Conservation (phyloP, 2,888 invertebrate genomes). For the Netelia inedita region DNA sequence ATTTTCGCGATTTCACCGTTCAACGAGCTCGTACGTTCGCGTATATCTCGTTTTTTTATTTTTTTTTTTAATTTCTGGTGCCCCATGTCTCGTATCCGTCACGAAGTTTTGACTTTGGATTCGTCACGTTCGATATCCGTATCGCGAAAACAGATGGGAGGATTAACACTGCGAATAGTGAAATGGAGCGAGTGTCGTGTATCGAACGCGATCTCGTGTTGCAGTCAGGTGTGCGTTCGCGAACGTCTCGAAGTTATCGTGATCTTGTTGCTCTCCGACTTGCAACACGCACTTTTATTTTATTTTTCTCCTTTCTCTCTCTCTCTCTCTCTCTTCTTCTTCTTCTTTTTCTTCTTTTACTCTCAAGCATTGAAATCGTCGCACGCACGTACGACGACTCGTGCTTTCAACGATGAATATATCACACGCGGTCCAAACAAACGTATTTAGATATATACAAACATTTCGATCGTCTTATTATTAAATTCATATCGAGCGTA, state of each 20-base stretch:
- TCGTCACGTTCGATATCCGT: conserved; percentile 37
- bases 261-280: conserved; percentile 71
- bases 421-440: too few species aligned
- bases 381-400: background rate
- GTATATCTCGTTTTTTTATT: too few species aligned
- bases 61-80: background rate
- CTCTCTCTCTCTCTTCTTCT: conserved; percentile 11
- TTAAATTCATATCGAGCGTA: too few species aligned
- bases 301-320: conserved; percentile 5
- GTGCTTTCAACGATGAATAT: background rate
- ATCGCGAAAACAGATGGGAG: background rate
- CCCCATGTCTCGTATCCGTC: conserved; percentile 8
- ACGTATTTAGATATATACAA: too few species aligned
- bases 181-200: conserved; percentile 74
- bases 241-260: conserved; percentile 72
- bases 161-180: background rate
- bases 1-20: too few species aligned
- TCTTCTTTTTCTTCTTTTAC: background rate
- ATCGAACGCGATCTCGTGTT: conserved; percentile 77
- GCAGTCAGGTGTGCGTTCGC: conserved; percentile 78
- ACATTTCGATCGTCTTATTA: too few species aligned
- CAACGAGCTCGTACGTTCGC: too few species aligned
- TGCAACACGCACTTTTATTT: conserved; percentile 37
- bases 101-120: conserved; percentile 9
- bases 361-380: background rate